Evolutionary conservation across 2,797 vertebrate genomes (phyloP).

Genomic region (Poecile montanus): DNA sequence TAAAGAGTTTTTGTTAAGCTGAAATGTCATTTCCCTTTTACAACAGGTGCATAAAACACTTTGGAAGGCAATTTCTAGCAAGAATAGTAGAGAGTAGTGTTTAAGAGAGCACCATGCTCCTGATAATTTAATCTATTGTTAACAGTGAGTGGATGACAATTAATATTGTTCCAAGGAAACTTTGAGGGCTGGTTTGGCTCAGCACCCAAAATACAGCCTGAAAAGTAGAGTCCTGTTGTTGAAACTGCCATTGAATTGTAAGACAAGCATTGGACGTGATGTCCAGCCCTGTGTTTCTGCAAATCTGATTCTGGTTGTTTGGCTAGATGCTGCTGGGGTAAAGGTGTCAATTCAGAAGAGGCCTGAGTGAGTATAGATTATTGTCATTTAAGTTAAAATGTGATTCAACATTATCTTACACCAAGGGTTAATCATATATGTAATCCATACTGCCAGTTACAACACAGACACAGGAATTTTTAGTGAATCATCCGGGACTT

Average conservation of each 20-base stretch:
- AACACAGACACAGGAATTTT: background rate
- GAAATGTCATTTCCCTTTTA: conserved; percentile 16
- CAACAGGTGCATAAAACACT: conserved; percentile 27
- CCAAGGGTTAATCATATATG: background rate
- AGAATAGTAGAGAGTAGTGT: conserved; percentile 1
- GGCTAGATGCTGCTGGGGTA: background rate
- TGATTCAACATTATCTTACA: background rate
- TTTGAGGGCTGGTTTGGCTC: background rate
- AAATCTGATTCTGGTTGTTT: background rate
- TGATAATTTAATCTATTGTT: conserved; percentile 8
- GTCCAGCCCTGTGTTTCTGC: background rate
- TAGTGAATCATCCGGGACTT: background rate
- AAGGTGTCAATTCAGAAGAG: background rate
- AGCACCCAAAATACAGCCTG: background rate
- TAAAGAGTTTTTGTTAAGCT: conserved; percentile 37
- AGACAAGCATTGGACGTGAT: background rate
- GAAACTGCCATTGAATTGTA: background rate
- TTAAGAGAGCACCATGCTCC: conserved; percentile 2
- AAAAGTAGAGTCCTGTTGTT: background rate
- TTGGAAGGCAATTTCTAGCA: conserved; percentile 37
- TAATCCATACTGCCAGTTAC: background rate
- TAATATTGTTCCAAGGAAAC: conserved; percentile 16
- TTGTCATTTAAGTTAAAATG: background rate
- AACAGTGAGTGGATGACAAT: conserved; percentile 6
- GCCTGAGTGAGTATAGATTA: background rate